Evolutionary conservation across 1,140 invertebrate genomes (phyloP).

Genomic region (Galendromus occidentalis): DNA sequence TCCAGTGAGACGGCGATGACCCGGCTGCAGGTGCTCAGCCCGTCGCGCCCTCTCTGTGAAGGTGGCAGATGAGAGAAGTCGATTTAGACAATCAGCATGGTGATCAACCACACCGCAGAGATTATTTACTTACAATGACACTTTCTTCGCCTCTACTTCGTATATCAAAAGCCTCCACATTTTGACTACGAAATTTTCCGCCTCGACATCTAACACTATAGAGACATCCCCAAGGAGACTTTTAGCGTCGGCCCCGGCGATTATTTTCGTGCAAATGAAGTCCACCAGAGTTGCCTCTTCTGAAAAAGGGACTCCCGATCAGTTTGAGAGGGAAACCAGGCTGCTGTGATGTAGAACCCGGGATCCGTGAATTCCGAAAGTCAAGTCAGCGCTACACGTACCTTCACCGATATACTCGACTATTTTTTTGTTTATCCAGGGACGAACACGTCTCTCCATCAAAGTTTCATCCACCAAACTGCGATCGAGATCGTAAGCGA

Average conservation of each 20-base stretch:
- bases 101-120: too few relatives aligned
- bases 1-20: too few relatives aligned
- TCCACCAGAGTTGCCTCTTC: slow-evolving; percentile 93
- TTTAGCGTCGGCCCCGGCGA: slow-evolving; percentile 72
- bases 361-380: too few relatives aligned
- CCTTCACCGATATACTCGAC: slow-evolving; percentile 92
- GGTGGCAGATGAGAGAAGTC: too few relatives aligned
- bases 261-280: slow-evolving; percentile 95
- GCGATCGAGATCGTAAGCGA: slow-evolving; percentile 82
- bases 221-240: slow-evolving; percentile 91
- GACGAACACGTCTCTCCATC: slow-evolving; percentile 90
- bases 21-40: too few relatives aligned
- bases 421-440: slow-evolving; percentile 99
- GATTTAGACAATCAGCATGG: too few relatives aligned
- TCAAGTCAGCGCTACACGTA: background rate
- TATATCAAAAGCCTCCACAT: slow-evolving; percentile 98
- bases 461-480: slow-evolving; percentile 57
- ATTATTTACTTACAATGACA: slow-evolving; percentile 20
- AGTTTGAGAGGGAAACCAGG: background rate
- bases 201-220: slow-evolving; percentile 97
- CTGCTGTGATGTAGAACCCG: background rate
- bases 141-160: slow-evolving; percentile 93
- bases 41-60: too few relatives aligned
- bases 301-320: background rate
- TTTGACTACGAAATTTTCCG: slow-evolving; percentile 98